These are phyloP conservation scores for Eristalinus aeneus DNA, from an alignment of 2,888 invertebrate genomes.

Conservation along the genomic window DNA sequence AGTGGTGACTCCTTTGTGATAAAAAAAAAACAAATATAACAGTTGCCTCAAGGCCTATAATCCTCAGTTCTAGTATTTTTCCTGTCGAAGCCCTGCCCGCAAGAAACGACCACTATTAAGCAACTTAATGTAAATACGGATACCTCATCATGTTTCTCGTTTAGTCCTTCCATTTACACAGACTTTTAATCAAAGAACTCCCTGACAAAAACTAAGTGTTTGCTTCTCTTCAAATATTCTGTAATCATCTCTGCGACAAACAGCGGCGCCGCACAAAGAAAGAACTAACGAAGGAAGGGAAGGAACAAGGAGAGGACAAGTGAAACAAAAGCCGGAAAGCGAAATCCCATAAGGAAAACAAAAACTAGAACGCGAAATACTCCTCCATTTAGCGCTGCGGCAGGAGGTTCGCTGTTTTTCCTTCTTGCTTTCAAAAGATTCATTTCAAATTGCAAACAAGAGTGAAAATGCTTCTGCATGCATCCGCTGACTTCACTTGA, in stretches of 20 bases:
- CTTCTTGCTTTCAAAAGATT: conserved; percentile 54
- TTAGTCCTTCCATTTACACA: no score
- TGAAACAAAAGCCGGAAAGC: not conserved
- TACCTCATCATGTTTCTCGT: not conserved
- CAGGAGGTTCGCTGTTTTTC: not conserved
- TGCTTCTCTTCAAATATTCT: not conserved
- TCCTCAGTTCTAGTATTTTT: no score
- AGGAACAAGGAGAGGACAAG: not conserved
- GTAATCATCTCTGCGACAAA: not conserved
- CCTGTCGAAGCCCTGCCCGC: no score
- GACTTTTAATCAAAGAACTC: not conserved
- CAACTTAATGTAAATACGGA: not conserved
- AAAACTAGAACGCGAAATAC: conserved; percentile 49
- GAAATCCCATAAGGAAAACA: conserved; percentile 14
- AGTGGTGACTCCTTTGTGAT: no score
- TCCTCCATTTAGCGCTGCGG: conserved; percentile 31
- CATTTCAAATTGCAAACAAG: conserved; percentile 42
- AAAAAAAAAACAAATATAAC: no score
- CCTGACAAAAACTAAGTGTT: not conserved
- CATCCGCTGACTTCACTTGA: conserved; percentile 41
- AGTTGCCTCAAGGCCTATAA: no score
- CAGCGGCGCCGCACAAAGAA: not conserved
- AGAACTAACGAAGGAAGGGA: not conserved
- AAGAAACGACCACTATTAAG: no score
- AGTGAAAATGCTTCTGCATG: conserved; percentile 4